Base-by-base conservation (phyloP, 2,888 invertebrate genomes). In the Spisula solida region DNA sequence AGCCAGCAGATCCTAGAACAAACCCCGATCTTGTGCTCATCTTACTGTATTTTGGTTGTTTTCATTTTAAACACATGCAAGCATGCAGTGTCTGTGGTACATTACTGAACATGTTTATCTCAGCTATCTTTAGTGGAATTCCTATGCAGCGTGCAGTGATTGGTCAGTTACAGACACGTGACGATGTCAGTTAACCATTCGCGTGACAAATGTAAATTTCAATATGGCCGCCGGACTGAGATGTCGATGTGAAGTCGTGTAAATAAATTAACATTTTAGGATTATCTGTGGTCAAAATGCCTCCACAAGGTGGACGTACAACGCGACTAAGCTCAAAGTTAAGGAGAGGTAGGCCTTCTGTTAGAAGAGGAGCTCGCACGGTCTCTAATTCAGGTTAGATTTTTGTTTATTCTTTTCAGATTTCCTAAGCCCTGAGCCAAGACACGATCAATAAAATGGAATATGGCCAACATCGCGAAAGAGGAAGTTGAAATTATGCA, bases 211-310 rank as follows among this genome's bases (percentile, higher is more conserved):
- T 86, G 91, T 93, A 93, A 93, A 93, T 92, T 94, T 94, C 95
- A 95, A 95, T 92, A 95, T 95, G 95, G 95, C 95, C 92, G 92
- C 95, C 86, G 88, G 90, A 91, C 86, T 83, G 83, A 88, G 88
- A 89, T 87, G 66, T 86, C 82, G 90, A 82, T 86, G 85, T 85
- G 89, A 89, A 90, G 85, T 88, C 85, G 78, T 78, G 84, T 78
- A 81, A 84, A 87, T 89, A 88, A 83, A 83, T 88, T 88, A 85
- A 60, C 66, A 81, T 83, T 83, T 75, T 60, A 70, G 51, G 31
- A 48, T 20, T 48, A 70, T 83, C 83, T 29, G 83, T 66, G 34
- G 51, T 81, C 81, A 95, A 92, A 90, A 95, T 95, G 95, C 94
- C 95, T 60, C 90, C 93, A 47, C 91, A 91, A 81, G 93, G 94